Evolutionary conservation across 1,140 invertebrate genomes (phyloP).

Genomic region (Apis laboriosa): DNA sequence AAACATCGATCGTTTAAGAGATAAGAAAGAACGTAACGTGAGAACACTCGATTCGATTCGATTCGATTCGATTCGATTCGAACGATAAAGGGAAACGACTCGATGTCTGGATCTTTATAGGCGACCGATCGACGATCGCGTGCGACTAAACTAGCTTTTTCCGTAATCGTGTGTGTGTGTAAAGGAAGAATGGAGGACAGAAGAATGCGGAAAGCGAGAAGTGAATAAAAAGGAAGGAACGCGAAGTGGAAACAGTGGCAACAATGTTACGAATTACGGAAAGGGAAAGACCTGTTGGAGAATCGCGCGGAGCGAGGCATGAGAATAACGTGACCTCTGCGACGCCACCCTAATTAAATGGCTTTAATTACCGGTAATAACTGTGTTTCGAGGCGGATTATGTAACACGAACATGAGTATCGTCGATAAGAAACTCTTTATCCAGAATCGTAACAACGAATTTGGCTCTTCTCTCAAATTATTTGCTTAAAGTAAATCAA

Average conservation of each 20-base stretch:
- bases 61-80: neutral
- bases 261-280: neutral
- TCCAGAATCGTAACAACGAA: slow-evolving; percentile 3
- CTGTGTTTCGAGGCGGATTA: neutral
- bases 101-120: neutral
- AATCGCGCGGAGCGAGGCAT: slow-evolving; percentile 1
- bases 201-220: neutral
- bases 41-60: neutral
- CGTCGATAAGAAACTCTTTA: slow-evolving; percentile 33
- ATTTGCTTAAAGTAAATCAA: too few species aligned
- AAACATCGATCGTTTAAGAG: too few species aligned
- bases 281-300: neutral
- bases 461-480: neutral
- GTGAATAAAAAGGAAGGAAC: neutral
- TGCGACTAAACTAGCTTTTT: slow-evolving; percentile 9
- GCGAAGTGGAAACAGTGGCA: neutral
- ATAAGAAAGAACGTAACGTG: neutral
- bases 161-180: neutral
- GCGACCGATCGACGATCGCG: slow-evolving; percentile 11
- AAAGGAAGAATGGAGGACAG: too few species aligned
- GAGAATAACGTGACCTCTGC: slow-evolving; percentile 46
- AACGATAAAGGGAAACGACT: slow-evolving; percentile 14
- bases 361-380: slow-evolving; percentile 57
- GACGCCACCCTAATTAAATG: slow-evolving; percentile 47
- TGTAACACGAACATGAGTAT: slow-evolving; percentile 21